Evolutionary conservation across 92 coral and sea anemone species (phyloP).

Genomic region (Blastomussa wellsi): DNA sequence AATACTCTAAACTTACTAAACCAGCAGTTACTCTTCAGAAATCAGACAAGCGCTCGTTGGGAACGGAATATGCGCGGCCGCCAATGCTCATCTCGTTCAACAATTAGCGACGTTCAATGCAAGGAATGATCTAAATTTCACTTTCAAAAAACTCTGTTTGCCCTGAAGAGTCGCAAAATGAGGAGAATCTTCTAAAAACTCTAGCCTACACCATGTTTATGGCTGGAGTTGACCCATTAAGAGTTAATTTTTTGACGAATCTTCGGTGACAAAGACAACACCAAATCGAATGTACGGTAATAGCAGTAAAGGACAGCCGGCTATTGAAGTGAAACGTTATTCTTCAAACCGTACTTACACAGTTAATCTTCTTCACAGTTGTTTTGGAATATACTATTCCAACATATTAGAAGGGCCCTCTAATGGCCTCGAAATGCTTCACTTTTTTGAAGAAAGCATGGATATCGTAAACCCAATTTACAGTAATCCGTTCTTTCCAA

Average conservation of each 20-base stretch:
- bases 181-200: conserved; percentile 42
- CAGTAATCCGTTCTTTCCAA: background rate
- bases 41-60: conserved; percentile 16
- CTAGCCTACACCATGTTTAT: conserved; percentile 44
- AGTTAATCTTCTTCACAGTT: conserved; percentile 53
- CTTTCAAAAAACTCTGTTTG: conserved; percentile 36
- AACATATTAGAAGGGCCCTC: conserved; percentile 58
- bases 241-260: conserved; percentile 47
- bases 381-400: conserved; percentile 48
- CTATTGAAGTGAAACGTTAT: conserved; percentile 56
- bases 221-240: conserved; percentile 59
- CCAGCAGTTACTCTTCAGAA: conserved; percentile 40
- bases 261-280: conserved; percentile 41
- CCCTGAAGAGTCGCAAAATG: conserved; percentile 38
- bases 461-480: conserved; percentile 10
- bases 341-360: conserved; percentile 48
- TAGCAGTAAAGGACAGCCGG: conserved; percentile 47
- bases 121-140: conserved; percentile 36
- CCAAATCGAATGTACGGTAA: conserved; percentile 50
- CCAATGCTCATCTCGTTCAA: conserved; percentile 45
- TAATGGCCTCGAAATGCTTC: conserved; percentile 57
- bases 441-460: conserved; percentile 28
- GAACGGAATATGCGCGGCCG: conserved; percentile 38
- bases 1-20: conserved; percentile 25
- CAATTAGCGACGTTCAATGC: conserved; percentile 45